Evolutionary conservation across 2,113 vertebrate species (phyloP).

Genomic region (Heloderma charlesbogerti): DNA sequence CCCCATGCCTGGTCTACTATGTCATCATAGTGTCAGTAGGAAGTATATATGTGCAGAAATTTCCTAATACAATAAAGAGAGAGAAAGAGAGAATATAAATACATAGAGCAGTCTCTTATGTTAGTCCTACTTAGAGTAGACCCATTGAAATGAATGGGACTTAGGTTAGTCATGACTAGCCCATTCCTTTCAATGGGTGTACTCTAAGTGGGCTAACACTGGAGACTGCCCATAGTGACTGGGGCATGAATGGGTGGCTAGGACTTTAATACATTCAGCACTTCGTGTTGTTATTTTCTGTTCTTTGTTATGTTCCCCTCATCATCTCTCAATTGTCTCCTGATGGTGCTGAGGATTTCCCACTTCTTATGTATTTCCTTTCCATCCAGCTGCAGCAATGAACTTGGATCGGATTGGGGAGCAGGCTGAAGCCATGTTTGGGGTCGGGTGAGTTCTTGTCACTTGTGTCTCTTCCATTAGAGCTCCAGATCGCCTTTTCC

Average conservation of each 20-base stretch:
- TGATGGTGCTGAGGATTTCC: neutral
- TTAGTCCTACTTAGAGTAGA: too few species aligned
- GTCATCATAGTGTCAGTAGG: neutral
- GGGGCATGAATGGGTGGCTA: neutral
- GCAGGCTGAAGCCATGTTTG: constrained; percentile 97
- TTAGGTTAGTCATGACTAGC: too few species aligned
- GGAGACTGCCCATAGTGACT: neutral
- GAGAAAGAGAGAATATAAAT: neutral
- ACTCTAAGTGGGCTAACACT: too few species aligned
- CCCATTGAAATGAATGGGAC: too few species aligned
- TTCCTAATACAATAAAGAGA: neutral
- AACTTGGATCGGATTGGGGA: constrained; percentile 95
- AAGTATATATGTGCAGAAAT: neutral
- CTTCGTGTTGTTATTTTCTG: neutral
- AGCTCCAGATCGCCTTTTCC: constrained; percentile 6
- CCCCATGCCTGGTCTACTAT: neutral
- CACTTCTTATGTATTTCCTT: neutral
- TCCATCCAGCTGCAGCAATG: constrained; percentile 83
- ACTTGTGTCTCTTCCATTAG: neutral
- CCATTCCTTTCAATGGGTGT: too few species aligned
- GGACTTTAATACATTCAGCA: neutral
- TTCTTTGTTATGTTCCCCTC: neutral
- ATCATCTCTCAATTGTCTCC: neutral
- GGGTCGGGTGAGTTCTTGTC: constrained; percentile 80
- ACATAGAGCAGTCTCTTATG: too few species aligned